A percentile compares a stretch with the other conserved stretches of the same genome.
These are phyloP conservation scores for Microctonus aethiopoides DNA, from an alignment of 2,888 invertebrate species.

Conservation along the genomic window DNA sequence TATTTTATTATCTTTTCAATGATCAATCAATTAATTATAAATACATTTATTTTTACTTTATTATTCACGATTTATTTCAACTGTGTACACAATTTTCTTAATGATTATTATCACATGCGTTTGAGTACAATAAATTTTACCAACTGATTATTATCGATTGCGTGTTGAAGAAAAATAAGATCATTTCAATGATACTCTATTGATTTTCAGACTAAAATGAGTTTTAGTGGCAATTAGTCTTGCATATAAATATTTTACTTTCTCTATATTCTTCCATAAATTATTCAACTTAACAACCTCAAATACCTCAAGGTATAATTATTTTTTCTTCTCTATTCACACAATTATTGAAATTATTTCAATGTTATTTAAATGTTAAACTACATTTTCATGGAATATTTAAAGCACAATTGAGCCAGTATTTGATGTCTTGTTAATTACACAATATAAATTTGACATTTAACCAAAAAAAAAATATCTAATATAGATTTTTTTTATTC, in stretches of 20 bases:
- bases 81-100: background rate
- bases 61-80: background rate
- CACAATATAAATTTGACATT: constrained; percentile 1
- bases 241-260: background rate
- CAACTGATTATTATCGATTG: background rate
- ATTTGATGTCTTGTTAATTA: background rate
- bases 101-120: background rate
- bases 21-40: too few species aligned
- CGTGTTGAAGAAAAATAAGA: constrained; percentile 31
- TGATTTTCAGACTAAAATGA: background rate
- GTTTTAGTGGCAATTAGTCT: background rate
- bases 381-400: background rate
- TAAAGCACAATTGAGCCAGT: background rate
- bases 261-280: background rate
- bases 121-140: background rate
- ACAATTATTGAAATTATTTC: too few species aligned
- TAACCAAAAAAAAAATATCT: background rate
- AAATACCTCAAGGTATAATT: background rate
- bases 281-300: too few species aligned
- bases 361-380: background rate
- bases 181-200: background rate
- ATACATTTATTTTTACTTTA: too few species aligned
- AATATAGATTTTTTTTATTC: background rate
- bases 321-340: background rate
- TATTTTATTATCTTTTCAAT: too few species aligned